These are phyloP conservation scores for Anniella stebbinsi DNA, from an alignment of 2,797 vertebrate species.

Conservation along the genomic window DNA sequence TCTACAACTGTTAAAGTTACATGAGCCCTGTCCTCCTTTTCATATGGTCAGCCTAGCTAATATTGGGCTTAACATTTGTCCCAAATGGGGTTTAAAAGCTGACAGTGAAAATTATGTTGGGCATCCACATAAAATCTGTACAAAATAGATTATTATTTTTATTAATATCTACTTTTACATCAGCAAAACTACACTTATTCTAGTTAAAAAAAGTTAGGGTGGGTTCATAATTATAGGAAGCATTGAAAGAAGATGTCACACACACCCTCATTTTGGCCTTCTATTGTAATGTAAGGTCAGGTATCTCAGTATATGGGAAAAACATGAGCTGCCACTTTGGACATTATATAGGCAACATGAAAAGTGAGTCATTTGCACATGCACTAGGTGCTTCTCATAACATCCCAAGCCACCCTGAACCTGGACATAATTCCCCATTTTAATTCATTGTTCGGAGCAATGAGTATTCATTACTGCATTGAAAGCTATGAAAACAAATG, in stretches of 20 bases:
- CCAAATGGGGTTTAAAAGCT: background rate
- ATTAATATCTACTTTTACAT: background rate
- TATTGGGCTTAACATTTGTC: background rate
- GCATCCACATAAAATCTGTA: background rate
- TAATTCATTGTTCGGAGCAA: constrained; percentile 7
- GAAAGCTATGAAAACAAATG: constrained; percentile 20
- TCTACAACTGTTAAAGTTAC: no score
- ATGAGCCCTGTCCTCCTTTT: no score
- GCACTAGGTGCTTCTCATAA: background rate
- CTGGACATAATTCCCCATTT: background rate
- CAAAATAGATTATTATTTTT: background rate
- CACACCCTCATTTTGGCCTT: background rate
- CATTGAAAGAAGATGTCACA: background rate
- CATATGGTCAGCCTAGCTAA: background rate
- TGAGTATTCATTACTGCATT: background rate
- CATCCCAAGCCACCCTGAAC: background rate
- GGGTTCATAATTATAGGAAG: background rate
- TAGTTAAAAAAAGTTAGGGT: background rate
- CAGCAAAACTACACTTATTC: background rate
- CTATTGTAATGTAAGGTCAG: background rate
- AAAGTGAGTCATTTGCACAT: background rate
- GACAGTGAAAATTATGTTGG: background rate
- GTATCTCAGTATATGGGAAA: background rate
- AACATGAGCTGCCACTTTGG: background rate
- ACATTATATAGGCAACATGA: background rate